phyloP scores from a whole-genome alignment of 1,140 invertebrate genomes.

The Bombus terrestris region DNA sequence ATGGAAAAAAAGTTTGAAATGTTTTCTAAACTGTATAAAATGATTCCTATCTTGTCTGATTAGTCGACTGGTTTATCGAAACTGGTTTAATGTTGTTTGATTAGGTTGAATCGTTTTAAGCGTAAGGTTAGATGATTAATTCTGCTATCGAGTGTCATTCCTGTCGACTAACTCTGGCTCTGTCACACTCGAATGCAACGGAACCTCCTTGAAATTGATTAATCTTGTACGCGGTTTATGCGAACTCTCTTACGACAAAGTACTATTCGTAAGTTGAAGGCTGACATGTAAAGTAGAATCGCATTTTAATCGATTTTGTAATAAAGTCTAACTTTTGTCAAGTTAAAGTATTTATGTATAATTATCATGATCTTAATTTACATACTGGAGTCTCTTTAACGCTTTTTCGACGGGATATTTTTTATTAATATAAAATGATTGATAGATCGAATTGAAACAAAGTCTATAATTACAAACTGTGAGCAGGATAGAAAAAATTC shows the following conservation, averaged over 20 bases:
- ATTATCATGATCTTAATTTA: not conserved
- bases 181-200: not conserved
- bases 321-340: too few relatives aligned
- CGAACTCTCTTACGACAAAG: not conserved
- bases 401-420: too few relatives aligned
- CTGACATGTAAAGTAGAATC: not conserved
- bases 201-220: not conserved
- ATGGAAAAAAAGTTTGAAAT: not conserved
- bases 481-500: too few relatives aligned
- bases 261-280: not conserved
- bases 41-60: not conserved
- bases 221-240: not conserved
- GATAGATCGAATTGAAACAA: too few relatives aligned
- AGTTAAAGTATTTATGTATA: not conserved
- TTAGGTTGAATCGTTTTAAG: not conserved
- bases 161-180: not conserved
- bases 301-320: not conserved
- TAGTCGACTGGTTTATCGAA: not conserved
- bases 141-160: not conserved
- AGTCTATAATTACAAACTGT: too few relatives aligned
- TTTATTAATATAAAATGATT: too few relatives aligned
- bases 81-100: not conserved
- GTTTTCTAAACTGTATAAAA: not conserved
- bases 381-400: too few relatives aligned
- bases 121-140: not conserved